Percentiles rank a stretch among this genome's conserved stretches.
Conservation (phyloP, 2,113 vertebrate genomes). For the Bubo bubo region DNA sequence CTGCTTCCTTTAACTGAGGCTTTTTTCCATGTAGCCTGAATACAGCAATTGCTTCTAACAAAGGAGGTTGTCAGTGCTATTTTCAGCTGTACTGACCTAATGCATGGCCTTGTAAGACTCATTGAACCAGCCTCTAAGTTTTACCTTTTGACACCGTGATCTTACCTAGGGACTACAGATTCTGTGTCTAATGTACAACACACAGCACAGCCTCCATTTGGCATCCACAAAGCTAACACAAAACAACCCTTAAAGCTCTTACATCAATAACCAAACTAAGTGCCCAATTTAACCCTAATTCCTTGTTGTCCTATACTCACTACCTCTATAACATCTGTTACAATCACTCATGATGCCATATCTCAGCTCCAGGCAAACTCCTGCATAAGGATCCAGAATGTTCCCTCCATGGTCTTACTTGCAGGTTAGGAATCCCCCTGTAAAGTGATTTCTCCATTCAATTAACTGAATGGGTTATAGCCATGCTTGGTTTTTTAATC, state of each 20-base stretch:
- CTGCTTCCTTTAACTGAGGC: not conserved
- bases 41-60: not conserved
- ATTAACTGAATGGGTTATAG: not conserved
- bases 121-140: not conserved
- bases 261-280: not conserved
- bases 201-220: not conserved
- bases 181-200: fast-evolving
- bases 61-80: not conserved
- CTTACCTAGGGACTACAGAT: not conserved
- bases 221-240: not conserved
- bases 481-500: not conserved
- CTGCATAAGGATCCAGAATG: not conserved
- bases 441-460: not conserved
- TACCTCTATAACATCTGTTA: not conserved
- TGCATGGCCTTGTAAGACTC: not conserved
- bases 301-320: not conserved
- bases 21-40: not conserved
- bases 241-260: not conserved
- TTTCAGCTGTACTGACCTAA: not conserved
- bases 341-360: not conserved
- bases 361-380: not conserved
- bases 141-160: not conserved
- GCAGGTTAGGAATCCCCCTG: not conserved
- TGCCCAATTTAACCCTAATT: not conserved
- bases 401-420: not conserved